phyloP scores from a whole-genome alignment of 2,113 vertebrate genomes.

The Tachysurus fulvidraco region DNA sequence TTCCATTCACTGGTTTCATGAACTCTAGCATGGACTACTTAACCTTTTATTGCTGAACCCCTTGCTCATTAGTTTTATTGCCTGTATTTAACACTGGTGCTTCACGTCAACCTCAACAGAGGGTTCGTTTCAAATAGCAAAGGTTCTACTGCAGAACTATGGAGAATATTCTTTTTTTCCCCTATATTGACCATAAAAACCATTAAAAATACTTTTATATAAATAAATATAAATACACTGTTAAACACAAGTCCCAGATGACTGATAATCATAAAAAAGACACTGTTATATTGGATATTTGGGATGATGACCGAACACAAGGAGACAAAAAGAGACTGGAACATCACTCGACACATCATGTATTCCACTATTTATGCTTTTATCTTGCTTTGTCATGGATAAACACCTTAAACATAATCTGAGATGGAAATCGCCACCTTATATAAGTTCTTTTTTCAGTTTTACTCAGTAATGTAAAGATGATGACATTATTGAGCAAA shows the following conservation, averaged over 20 bases:
- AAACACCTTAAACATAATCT: not conserved
- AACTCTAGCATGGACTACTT: not conserved
- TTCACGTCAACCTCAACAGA: not conserved
- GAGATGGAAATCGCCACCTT: not conserved
- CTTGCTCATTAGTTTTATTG: not conserved
- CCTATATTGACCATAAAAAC: not conserved
- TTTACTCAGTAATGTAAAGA: not conserved
- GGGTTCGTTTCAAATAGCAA: not conserved
- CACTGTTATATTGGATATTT: not conserved
- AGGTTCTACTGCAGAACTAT: not conserved
- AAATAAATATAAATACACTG: too few relatives aligned
- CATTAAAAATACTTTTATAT: too few relatives aligned
- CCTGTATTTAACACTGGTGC: not conserved
- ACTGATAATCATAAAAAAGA: not conserved
- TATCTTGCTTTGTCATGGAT: not conserved
- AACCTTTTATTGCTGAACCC: not conserved
- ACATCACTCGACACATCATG: not conserved
- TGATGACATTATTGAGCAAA: too few relatives aligned
- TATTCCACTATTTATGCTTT: not conserved
- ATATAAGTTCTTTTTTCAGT: not conserved
- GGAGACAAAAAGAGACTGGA: not conserved
- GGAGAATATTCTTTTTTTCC: not conserved
- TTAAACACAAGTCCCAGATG: not conserved
- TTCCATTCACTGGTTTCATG: not conserved
- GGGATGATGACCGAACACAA: not conserved